These are phyloP conservation scores for Capitulum mitella DNA, from an alignment of 2,888 invertebrate genomes.

Conservation along the genomic window DNA sequence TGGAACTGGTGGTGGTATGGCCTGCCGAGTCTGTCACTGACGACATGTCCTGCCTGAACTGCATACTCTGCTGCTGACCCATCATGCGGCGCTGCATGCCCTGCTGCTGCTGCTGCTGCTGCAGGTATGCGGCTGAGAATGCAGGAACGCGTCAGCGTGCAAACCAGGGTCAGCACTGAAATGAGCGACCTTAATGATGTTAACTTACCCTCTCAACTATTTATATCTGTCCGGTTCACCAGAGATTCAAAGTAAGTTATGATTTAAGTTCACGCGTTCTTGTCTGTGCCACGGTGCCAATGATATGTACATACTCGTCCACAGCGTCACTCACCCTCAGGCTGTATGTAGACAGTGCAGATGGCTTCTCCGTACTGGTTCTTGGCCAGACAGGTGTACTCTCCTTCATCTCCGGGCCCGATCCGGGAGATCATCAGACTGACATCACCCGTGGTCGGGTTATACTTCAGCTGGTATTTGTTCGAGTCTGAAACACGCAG, in stretches of 20 bases:
- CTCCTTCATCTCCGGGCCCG: conserved; percentile 91
- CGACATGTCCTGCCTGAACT: conserved; percentile 21
- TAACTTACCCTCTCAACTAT: too few species aligned
- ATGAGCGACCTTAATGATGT: too few species aligned
- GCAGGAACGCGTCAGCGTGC: too few species aligned
- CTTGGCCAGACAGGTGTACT: conserved; percentile 89
- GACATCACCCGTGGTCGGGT: conserved; percentile 81
- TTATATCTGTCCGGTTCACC: too few species aligned
- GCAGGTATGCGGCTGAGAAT: conserved; percentile 34
- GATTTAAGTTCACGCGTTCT: too few species aligned
- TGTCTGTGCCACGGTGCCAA: background rate
- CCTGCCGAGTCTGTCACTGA: background rate
- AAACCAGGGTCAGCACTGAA: too few species aligned
- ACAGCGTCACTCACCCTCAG: conserved; percentile 50
- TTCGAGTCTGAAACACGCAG: conserved; percentile 17
- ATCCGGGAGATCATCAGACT: conserved; percentile 87
- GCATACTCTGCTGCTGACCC: conserved; percentile 26
- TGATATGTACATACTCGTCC: background rate
- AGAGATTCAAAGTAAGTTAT: too few species aligned
- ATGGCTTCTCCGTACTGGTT: conserved; percentile 95
- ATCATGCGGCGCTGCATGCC: conserved; percentile 27
- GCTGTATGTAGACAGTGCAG: conserved; percentile 88
- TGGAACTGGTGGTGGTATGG: background rate
- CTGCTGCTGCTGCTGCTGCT: conserved; percentile 33
- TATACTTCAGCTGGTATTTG: conserved; percentile 66